Percentiles rank a stretch among this genome's conserved stretches.
Evolutionary conservation across 2,797 vertebrate genomes (phyloP).

Genomic region (Sebastes matsubarae): DNA sequence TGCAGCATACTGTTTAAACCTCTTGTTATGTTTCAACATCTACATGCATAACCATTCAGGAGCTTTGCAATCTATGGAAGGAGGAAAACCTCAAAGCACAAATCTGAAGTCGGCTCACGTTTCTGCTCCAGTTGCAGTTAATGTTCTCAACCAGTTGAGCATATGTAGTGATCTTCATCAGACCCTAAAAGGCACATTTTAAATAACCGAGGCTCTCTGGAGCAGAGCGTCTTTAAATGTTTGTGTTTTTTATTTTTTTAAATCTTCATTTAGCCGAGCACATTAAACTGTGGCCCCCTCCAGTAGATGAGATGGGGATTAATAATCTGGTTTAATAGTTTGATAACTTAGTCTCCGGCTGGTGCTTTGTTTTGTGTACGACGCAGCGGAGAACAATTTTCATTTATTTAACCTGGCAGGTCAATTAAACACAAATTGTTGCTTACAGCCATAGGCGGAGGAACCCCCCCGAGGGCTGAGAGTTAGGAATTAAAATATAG

Average conservation of each 20-base stretch:
- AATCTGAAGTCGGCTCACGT: not conserved
- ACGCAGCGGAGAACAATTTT: conserved; percentile 29
- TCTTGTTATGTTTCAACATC: not conserved
- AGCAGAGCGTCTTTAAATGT: conserved; percentile 4
- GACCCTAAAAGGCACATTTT: not conserved
- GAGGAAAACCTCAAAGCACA: not conserved
- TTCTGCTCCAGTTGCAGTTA: not conserved
- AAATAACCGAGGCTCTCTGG: not conserved
- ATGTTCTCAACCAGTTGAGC: not conserved
- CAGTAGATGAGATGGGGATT: conserved; percentile 18
- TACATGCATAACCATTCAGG: not conserved
- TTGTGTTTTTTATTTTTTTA: not conserved
- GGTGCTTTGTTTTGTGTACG: conserved; percentile 15
- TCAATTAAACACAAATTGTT: conserved; percentile 38
- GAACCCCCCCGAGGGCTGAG: not conserved
- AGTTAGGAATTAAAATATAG: conserved; percentile 26
- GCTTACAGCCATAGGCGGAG: conserved; percentile 9
- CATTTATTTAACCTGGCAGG: conserved; percentile 55
- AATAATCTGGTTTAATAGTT: conserved; percentile 32
- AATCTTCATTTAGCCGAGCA: conserved; percentile 17
- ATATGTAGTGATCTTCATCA: not conserved
- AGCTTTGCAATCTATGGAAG: not conserved
- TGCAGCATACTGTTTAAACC: not conserved
- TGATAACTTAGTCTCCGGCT: conserved; percentile 4
- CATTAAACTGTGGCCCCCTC: conserved; percentile 18